Percentiles rank a stretch among this genome's conserved stretches.
Conservation (phyloP, 23 tunicate species). For the Corella eumyota region DNA sequence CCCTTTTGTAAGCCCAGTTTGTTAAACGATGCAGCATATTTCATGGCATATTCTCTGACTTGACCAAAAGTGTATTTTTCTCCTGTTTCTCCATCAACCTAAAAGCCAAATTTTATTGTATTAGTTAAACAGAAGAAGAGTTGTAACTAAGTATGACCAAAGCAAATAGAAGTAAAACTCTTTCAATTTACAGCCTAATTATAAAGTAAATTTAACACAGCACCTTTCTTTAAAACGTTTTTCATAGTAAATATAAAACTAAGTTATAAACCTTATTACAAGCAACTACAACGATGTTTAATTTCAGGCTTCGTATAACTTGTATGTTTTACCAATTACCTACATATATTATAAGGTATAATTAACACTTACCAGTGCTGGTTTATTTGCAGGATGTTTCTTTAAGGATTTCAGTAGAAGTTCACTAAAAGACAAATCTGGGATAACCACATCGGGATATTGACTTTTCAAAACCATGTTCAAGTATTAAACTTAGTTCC, state of each 20-base stretch:
- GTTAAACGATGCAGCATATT: constrained; percentile 25
- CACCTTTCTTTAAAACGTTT: too few species aligned
- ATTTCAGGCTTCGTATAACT: not conserved
- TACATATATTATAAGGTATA: too few species aligned
- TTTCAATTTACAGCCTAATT: too few species aligned
- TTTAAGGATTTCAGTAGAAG: constrained; percentile 11
- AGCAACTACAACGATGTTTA: too few species aligned
- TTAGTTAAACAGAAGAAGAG: not conserved
- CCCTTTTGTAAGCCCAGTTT: constrained; percentile 35
- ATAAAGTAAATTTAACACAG: too few species aligned
- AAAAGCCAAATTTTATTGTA: not conserved
- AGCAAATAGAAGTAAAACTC: too few species aligned
- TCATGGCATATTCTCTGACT: constrained; percentile 5
- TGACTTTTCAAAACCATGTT: constrained; percentile 29
- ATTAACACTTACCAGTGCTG: constrained; percentile 48
- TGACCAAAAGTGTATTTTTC: constrained; percentile 13
- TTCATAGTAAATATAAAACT: too few species aligned
- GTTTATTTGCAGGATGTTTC: constrained; percentile 9
- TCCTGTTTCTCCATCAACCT: constrained; percentile 14
- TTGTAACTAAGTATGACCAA: not conserved
- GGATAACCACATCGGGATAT: constrained; percentile 34
- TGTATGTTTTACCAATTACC: not conserved
- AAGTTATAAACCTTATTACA: too few species aligned
- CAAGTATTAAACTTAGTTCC: too few species aligned
- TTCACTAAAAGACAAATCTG: constrained; percentile 14